These are phyloP conservation scores for Theristicus caerulescens DNA, from an alignment of 2,113 vertebrate species.

Conservation along the genomic window DNA sequence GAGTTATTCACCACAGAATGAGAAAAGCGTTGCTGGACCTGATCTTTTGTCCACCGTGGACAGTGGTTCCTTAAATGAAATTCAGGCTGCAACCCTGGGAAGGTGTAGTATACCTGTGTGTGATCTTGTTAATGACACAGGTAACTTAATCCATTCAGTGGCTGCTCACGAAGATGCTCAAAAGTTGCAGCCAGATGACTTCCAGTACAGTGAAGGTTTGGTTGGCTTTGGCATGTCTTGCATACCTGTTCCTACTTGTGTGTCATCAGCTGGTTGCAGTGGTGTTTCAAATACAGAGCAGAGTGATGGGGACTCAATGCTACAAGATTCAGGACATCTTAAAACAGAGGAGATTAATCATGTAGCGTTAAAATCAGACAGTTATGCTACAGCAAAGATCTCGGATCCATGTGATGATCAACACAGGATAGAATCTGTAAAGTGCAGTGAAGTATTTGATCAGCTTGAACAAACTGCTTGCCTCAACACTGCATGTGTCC, in stretches of 20 bases:
- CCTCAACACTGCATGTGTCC: neutral
- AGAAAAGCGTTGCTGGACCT: conserved; percentile 83
- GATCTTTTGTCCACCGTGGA: conserved; percentile 93
- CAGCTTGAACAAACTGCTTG: neutral
- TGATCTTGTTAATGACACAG: conserved; percentile 90
- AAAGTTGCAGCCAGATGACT: conserved; percentile 71
- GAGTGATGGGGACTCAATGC: neutral
- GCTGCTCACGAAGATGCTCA: conserved; percentile 74
- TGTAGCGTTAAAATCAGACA: conserved; percentile 5
- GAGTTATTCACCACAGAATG: conserved; percentile 53
- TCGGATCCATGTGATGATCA: neutral
- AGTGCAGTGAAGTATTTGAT: neutral
- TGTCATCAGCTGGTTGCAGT: neutral
- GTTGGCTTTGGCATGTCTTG: conserved; percentile 74
- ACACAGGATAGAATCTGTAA: neutral
- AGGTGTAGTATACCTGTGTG: conserved; percentile 85
- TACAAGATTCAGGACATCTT: conserved; percentile 12
- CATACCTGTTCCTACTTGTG: conserved; percentile 8
- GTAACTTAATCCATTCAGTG: conserved; percentile 73
- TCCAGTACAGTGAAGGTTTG: conserved; percentile 68
- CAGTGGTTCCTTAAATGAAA: conserved; percentile 68
- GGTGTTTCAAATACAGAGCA: neutral
- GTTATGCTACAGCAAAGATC: neutral
- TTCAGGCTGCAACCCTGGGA: conserved; percentile 73
- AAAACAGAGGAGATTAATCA: conserved; percentile 42